Evolutionary conservation across 2,113 vertebrate genomes (phyloP).

Genomic region (Stegostoma tigrinum): DNA sequence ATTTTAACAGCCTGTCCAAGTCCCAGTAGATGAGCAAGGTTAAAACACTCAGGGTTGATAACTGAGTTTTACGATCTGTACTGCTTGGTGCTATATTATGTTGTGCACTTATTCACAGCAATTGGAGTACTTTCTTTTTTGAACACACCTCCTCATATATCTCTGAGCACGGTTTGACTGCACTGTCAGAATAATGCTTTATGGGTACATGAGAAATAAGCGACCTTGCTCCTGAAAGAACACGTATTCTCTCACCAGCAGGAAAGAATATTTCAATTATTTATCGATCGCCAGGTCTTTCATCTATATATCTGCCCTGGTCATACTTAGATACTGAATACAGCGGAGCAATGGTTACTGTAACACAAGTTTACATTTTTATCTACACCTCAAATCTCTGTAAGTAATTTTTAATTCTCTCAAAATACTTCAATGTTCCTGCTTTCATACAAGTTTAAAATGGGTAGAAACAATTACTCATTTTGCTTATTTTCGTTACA

Average conservation of each 20-base stretch:
- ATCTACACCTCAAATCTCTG: neutral
- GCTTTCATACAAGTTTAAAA: neutral
- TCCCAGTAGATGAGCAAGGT: neutral
- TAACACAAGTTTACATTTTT: neutral
- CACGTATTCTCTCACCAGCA: neutral
- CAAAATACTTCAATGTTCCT: neutral
- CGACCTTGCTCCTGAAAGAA: neutral
- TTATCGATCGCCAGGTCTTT: neutral
- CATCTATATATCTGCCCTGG: neutral
- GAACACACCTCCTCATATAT: neutral
- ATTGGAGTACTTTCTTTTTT: neutral
- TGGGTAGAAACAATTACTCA: neutral
- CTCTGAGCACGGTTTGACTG: neutral
- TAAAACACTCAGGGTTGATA: neutral
- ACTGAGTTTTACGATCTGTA: neutral
- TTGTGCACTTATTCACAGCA: neutral
- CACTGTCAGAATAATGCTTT: neutral
- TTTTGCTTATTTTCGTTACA: neutral
- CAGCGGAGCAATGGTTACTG: neutral
- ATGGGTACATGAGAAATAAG: neutral
- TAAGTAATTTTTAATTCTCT: neutral
- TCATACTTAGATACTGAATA: neutral
- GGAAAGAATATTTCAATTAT: neutral
- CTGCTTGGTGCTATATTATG: neutral
- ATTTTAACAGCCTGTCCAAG: neutral